phyloP scores from a whole-genome alignment of 2,797 vertebrate genomes.

The Naso thynnoides region DNA sequence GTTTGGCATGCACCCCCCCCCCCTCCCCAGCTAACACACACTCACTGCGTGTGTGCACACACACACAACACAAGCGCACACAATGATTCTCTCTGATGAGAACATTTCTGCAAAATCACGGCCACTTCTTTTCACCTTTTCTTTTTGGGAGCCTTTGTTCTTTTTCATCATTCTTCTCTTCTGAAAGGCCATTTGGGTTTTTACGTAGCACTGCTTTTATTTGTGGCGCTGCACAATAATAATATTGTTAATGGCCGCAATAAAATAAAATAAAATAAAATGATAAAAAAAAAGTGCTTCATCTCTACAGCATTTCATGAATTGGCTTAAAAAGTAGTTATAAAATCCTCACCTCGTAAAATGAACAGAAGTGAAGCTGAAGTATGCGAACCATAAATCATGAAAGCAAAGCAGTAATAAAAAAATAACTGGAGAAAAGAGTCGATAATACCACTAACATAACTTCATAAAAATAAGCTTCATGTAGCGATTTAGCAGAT shows the following conservation, averaged over 20 bases:
- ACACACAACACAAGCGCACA: constrained; percentile 2
- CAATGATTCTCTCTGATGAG: constrained; percentile 21
- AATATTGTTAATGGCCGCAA: constrained; percentile 47
- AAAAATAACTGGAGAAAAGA: constrained; percentile 3
- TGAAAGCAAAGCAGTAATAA: constrained; percentile 28
- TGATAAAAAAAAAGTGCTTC: constrained; percentile 20
- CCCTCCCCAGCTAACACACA: not conserved
- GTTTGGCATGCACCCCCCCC: constrained; percentile 28
- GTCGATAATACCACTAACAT: constrained; percentile 16
- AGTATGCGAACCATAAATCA: constrained; percentile 24
- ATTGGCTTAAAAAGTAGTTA: constrained; percentile 29
- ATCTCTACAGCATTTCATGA: constrained; percentile 33
- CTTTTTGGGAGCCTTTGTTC: constrained; percentile 7
- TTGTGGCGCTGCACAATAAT: constrained; percentile 24
- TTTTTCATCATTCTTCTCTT: constrained; percentile 25
- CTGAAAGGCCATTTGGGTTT: constrained; percentile 24
- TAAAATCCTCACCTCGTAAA: constrained; percentile 39
- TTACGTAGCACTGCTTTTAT: constrained; percentile 47
- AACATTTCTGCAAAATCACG: constrained; percentile 48
- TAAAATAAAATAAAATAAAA: constrained; percentile 45
- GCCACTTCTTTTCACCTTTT: constrained; percentile 38
- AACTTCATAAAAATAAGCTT: constrained; percentile 5
- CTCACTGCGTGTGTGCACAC: not conserved
- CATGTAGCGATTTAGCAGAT: not conserved
- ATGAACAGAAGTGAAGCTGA: constrained; percentile 28